Evolutionary conservation across 2,797 vertebrate species (phyloP).

Genomic region (Menidia menidia): DNA sequence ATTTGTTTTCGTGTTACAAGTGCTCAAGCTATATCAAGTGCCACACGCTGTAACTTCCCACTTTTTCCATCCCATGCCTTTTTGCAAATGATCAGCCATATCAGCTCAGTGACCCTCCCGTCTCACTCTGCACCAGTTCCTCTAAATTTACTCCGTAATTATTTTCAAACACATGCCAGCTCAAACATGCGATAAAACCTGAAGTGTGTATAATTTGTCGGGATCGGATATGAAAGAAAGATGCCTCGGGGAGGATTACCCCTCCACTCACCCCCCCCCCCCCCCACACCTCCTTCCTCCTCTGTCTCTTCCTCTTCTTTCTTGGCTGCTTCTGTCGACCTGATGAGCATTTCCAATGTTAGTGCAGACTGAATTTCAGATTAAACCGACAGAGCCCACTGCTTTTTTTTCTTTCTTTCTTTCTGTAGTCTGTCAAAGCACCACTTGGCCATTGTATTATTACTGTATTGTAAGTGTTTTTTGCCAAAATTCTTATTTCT

Average conservation of each 20-base stretch:
- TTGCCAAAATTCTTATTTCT: constrained; percentile 51
- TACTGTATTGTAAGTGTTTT: constrained; percentile 25
- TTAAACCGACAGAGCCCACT: constrained; percentile 60
- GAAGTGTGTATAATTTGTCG: constrained; percentile 45
- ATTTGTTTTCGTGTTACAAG: constrained; percentile 12
- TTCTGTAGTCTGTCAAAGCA: constrained; percentile 25
- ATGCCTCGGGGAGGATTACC: constrained; percentile 48
- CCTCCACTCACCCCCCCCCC: constrained; percentile 5
- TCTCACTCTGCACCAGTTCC: constrained; percentile 30
- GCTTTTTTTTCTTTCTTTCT: constrained; percentile 31
- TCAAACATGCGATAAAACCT: constrained; percentile 43
- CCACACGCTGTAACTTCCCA: not conserved
- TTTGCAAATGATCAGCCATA: constrained; percentile 43
- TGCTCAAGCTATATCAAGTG: constrained; percentile 22
- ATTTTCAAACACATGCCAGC: constrained; percentile 47
- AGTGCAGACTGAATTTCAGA: constrained; percentile 66
- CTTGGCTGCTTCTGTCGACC: constrained; percentile 67
- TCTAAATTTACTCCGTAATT: constrained; percentile 44
- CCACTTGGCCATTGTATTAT: constrained; percentile 25
- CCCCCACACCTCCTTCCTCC: constrained; percentile 17
- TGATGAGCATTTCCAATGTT: constrained; percentile 56
- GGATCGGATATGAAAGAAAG: constrained; percentile 48
- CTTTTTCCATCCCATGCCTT: constrained; percentile 1
- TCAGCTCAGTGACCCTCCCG: constrained; percentile 28
- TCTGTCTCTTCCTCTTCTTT: constrained; percentile 60